Evolutionary conservation across 2,888 invertebrate genomes (phyloP), one percentile per base, ranked within the genome.

Genomic region (Melangyna quadrimaculata): DNA sequence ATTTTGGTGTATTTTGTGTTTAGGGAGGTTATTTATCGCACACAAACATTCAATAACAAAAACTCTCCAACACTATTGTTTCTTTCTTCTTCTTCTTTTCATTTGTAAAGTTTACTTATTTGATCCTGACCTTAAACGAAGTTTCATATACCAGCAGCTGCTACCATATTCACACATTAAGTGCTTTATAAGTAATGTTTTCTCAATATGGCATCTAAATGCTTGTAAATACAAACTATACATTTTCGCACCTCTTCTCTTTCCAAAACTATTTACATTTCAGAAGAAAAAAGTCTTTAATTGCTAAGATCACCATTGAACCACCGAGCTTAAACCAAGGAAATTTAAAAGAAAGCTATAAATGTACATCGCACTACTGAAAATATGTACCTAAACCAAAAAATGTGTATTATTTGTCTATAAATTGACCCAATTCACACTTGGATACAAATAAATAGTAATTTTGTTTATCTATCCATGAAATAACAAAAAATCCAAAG

Each of bases 341-440:
- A 43, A 40, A 14, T 35, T n/a, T 24, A 14, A 12, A 22, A 51
- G 8, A 45, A 45, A 63, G 0, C 17, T 35, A 24, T n/a, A 37
- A n/a, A 55, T n/a, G n/a, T n/a, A n/a, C n/a, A n/a, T n/a, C n/a
- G n/a, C 17, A 45, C 27, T 27, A 69, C 22, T n/a, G 43, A 40
- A 48, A 78, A 61, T 22, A 77, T 61, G 70, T 51, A 71, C 14
- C 43, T 63, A 78, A 55, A 32, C 29, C 55, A 40, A 19, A 40
- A 35, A 45, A 22, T 37, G 48, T 45, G 37, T 24, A 40, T 74
- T 67, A 59, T 75, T 83, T 84, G 70, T 51, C 59, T 72, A 61
- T 45, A 65, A 53, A 72, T 78, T 86, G 86, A 81, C 86, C 86
- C 81, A 86, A 73, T 86, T 86, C 70, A 81, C 81, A 81, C 77